Percentiles rank a stretch among this genome's conserved stretches.
These are phyloP conservation scores for Nasonia giraulti DNA, from an alignment of 1,140 invertebrate genomes.

Conservation along the genomic window DNA sequence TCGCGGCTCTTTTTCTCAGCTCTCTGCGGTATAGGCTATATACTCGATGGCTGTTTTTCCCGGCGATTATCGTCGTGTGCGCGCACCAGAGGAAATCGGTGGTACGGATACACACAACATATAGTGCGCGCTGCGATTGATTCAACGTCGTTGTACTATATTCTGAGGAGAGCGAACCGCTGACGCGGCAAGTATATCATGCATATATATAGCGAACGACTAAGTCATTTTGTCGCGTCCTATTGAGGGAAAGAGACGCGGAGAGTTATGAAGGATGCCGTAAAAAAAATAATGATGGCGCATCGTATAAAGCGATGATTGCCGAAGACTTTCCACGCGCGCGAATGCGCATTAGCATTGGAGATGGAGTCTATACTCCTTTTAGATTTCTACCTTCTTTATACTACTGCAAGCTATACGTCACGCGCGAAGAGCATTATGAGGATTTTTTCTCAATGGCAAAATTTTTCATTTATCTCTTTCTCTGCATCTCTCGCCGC, in stretches of 20 bases:
- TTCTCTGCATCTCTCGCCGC: not conserved
- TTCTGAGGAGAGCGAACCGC: not conserved
- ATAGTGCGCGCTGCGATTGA: not conserved
- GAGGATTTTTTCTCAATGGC: not conserved
- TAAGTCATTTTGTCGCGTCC: not conserved
- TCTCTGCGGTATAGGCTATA: not conserved
- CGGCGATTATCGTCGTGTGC: not conserved
- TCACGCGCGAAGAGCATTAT: not conserved
- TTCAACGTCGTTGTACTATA: not conserved
- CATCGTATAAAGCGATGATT: not conserved
- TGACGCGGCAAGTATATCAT: no score
- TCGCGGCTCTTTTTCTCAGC: not conserved
- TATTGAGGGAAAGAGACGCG: not conserved
- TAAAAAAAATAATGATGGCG: not conserved
- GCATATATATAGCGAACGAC: no score
- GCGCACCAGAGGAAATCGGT: not conserved
- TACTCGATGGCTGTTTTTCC: not conserved
- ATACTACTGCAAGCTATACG: not conserved
- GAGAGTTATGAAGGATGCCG: not conserved
- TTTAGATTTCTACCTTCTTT: slow-evolving; percentile 17
- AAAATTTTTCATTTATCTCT: not conserved
- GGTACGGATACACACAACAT: not conserved
- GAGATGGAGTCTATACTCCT: not conserved
- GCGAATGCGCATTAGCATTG: not conserved
- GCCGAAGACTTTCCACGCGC: not conserved